These are phyloP conservation scores for Choristoneura fumiferana DNA, from an alignment of 1,140 invertebrate species.

Conservation along the genomic window DNA sequence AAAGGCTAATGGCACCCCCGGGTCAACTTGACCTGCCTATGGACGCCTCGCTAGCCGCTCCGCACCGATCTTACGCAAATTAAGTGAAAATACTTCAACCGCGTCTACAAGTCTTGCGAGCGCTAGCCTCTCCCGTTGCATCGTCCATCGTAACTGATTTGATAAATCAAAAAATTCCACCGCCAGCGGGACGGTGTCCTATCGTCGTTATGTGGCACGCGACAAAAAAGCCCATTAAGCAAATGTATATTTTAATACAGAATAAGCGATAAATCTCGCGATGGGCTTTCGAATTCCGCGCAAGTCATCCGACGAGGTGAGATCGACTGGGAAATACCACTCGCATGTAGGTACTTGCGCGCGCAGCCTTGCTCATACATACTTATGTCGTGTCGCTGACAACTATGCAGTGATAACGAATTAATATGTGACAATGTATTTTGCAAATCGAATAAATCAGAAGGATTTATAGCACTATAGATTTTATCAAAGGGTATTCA, in stretches of 20 bases:
- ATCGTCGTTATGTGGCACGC: conserved; percentile 56
- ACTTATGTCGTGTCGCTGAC: conserved; percentile 48
- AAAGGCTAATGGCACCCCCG: conserved; percentile 61
- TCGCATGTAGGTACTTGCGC: conserved; percentile 38
- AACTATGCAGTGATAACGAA: conserved; percentile 42
- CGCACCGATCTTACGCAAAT: conserved; percentile 24
- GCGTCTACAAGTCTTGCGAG: not conserved
- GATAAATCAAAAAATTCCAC: conserved; percentile 62
- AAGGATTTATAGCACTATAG: conserved; percentile 8
- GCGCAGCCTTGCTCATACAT: conserved; percentile 53
- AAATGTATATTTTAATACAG: conserved; percentile 75
- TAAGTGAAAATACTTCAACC: not conserved
- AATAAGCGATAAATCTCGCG: conserved; percentile 75
- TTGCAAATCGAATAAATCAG: conserved; percentile 13
- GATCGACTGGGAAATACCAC: conserved; percentile 73
- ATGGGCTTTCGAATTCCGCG: conserved; percentile 77
- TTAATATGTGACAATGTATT: conserved; percentile 26
- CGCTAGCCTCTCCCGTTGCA: conserved; percentile 14
- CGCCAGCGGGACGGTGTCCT: conserved; percentile 43
- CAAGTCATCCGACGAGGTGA: conserved; percentile 74
- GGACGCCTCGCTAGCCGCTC: conserved; percentile 6
- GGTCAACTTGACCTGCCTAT: conserved; percentile 35
- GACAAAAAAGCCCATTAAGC: conserved; percentile 73
- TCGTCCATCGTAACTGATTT: conserved; percentile 33
- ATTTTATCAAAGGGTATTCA: conserved; percentile 5